Evolutionary conservation across 1,140 invertebrate genomes (phyloP), one percentile per base, ranked within the genome.

Genomic region (Lineus longissimus): DNA sequence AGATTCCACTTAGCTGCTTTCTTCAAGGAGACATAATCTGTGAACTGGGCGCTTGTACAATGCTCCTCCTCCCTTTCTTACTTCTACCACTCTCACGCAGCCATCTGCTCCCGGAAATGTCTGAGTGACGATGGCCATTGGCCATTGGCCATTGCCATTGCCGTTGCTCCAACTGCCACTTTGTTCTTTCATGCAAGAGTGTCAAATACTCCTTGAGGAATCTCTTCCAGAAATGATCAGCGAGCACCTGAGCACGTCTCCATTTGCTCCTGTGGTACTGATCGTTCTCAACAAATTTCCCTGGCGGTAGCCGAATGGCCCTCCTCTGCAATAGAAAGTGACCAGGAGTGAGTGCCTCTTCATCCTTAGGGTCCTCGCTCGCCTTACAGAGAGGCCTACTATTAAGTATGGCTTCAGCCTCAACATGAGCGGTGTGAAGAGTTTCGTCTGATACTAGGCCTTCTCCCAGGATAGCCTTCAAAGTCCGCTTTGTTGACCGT

Each of bases 291-390:
- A 62, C 54, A 23, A 31, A 17, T 4, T 13, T 17, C 13, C 58
- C 55, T 4, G 65, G 60, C 0, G 59, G 30, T 59, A 63, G 55
- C 22, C 33, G 2, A 7, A 33, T 40, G 7, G 31, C 56, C n/a
- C 15, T 15, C 40, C 56, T 56, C 17, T 67, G 63, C 23, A 54
- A 17, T 0, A 77, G 57, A 61, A 77, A 76, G 63, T 72, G 63
- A 25, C 66, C 61, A 4, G 74, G 69, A 0, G 75, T 75, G 17
- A 77, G 55, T 15, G 67, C 63, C 31, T n/a, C 23, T 19, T 65
- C 57, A 55, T 78, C 75, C 1, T 56, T 31, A 7, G 29, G 25
- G 65, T 80, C 71, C 22, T 70, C 67, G 0, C 70, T 69, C 13
- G 77, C n/a, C 43, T 67, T 62, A 0, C 66, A 71, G 6, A 74